Percentiles rank a stretch among this genome's conserved stretches.
phyloP scores from a whole-genome alignment of 1,140 invertebrate species.

The Antheraea mylitta region DNA sequence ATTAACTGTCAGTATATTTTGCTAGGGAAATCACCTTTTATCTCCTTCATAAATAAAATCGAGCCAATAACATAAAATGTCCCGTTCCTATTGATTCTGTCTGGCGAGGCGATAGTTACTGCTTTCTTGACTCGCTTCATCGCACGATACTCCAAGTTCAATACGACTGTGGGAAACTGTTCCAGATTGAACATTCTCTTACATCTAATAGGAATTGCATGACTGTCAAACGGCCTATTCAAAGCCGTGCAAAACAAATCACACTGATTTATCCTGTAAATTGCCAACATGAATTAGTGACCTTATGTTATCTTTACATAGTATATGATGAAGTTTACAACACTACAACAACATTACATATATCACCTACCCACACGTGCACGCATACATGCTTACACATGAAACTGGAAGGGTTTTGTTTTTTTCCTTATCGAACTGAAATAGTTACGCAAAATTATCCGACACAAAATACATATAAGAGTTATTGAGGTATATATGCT shows the following conservation, averaged over 20 bases:
- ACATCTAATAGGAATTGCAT: slow-evolving; percentile 78
- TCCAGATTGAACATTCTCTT: slow-evolving; percentile 81
- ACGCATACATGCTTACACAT: too few relatives aligned
- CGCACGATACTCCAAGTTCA: slow-evolving; percentile 55
- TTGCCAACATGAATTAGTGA: background rate
- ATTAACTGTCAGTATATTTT: too few relatives aligned
- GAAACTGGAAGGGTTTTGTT: too few relatives aligned
- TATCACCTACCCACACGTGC: too few relatives aligned
- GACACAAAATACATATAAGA: too few relatives aligned
- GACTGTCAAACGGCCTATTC: slow-evolving; percentile 80
- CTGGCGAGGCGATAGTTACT: slow-evolving; percentile 59
- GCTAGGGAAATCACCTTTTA: slow-evolving; percentile 52
- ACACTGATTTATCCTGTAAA: slow-evolving; percentile 68
- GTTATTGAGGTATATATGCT: too few relatives aligned
- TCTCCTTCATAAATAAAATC: slow-evolving; percentile 66
- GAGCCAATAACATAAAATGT: slow-evolving; percentile 64
- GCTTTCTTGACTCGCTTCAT: slow-evolving; percentile 59
- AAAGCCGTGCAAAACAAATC: slow-evolving; percentile 79
- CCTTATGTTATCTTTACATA: background rate
- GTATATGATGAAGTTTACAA: too few relatives aligned
- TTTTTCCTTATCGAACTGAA: too few relatives aligned
- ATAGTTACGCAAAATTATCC: too few relatives aligned
- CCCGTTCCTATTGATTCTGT: slow-evolving; percentile 52
- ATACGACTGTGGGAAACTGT: slow-evolving; percentile 53
- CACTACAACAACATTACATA: too few relatives aligned